A percentile compares a stretch with the other conserved stretches of the same genome.
These are phyloP conservation scores for Ranitomeya variabilis DNA, from an alignment of 2,113 vertebrate genomes.

Conservation along the genomic window DNA sequence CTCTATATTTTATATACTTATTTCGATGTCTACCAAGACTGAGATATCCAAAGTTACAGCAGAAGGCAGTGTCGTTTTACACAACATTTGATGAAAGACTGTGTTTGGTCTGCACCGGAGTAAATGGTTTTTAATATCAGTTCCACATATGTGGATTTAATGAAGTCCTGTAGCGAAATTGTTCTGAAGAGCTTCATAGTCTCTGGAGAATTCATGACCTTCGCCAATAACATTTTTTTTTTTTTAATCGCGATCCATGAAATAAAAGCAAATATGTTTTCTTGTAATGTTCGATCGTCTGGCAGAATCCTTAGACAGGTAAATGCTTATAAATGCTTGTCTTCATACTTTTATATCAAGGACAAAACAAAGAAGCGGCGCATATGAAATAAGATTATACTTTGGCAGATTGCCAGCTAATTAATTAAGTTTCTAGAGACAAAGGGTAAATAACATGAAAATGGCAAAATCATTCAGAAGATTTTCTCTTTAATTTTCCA, in stretches of 20 bases:
- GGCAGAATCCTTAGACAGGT: conserved; percentile 13
- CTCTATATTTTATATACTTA: too few species aligned
- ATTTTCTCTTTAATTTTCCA: neutral
- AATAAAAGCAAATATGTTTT: conserved; percentile 23
- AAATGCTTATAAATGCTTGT: conserved; percentile 30
- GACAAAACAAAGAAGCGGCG: neutral
- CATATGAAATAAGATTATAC: conserved; percentile 1
- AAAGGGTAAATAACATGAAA: conserved; percentile 12
- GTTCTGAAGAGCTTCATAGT: neutral
- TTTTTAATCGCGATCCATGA: conserved; percentile 1
- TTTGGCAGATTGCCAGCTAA: conserved; percentile 26
- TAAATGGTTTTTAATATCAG: neutral
- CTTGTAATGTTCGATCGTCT: neutral
- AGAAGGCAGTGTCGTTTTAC: neutral
- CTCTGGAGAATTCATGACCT: conserved; percentile 13
- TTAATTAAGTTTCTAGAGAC: conserved; percentile 25
- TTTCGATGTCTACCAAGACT: too few species aligned
- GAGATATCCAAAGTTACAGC: too few species aligned
- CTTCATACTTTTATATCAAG: conserved; percentile 20
- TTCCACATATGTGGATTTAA: conserved; percentile 16
- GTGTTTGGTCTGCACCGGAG: neutral
- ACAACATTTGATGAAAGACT: neutral
- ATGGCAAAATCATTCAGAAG: neutral
- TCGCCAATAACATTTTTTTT: conserved; percentile 14
- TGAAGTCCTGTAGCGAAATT: conserved; percentile 6